A percentile compares a stretch with the other conserved stretches of the same genome.
phyloP scores from a whole-genome alignment of 2,113 vertebrate genomes.

The Rutilus rutilus region DNA sequence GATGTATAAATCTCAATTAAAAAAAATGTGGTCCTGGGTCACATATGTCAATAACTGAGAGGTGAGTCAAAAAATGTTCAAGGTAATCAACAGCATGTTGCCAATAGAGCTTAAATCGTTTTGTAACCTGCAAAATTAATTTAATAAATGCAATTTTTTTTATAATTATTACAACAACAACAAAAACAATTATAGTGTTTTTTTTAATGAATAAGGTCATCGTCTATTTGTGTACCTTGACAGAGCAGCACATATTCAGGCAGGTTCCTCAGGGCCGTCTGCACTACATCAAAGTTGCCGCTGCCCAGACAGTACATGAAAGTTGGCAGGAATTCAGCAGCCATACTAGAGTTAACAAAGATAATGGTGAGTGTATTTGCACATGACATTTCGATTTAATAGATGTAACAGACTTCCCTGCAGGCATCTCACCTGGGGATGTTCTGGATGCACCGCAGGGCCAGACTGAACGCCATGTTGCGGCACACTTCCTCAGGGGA shows the following conservation, averaged over 20 bases:
- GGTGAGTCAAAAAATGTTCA: too few relatives aligned
- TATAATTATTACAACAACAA: background rate
- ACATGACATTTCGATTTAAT: background rate
- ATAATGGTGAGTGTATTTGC: background rate
- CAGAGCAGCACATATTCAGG: slow-evolving; percentile 96
- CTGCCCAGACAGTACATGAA: slow-evolving; percentile 98
- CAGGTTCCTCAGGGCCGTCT: slow-evolving; percentile 92
- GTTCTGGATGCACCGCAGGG: slow-evolving; percentile 92
- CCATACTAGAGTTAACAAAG: slow-evolving; percentile 76
- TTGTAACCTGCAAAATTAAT: background rate
- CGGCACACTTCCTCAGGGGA: slow-evolving; percentile 90
- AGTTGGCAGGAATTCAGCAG: slow-evolving; percentile 92
- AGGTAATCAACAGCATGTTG: background rate
- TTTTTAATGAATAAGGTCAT: background rate
- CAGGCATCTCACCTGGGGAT: slow-evolving; percentile 84
- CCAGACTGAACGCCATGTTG: slow-evolving; percentile 91
- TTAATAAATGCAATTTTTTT: background rate
- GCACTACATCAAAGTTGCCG: slow-evolving; percentile 92
- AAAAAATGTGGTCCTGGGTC: too few relatives aligned
- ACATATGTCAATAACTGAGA: background rate
- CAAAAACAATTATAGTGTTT: background rate
- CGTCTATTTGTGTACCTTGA: slow-evolving; percentile 79
- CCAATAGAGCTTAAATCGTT: background rate
- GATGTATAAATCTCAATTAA: too few relatives aligned
- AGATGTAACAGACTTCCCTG: background rate